Evolutionary conservation across 2,888 invertebrate genomes (phyloP).

Genomic region (Nymphalis polychloros): DNA sequence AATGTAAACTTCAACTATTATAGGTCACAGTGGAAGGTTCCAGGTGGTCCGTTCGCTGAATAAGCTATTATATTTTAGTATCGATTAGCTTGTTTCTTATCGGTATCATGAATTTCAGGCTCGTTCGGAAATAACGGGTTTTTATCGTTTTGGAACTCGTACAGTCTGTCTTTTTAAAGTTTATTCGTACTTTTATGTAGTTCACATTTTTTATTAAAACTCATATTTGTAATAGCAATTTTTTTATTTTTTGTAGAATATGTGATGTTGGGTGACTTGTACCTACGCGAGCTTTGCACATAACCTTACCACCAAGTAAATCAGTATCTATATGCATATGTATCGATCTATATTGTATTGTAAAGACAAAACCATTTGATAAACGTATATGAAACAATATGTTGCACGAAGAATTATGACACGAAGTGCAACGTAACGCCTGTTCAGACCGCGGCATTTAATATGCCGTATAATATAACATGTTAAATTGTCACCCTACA

Average conservation of each 20-base stretch:
- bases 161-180: slow-evolving; percentile 9
- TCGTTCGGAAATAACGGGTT: slow-evolving; percentile 32
- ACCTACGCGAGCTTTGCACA: too few species aligned
- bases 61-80: slow-evolving; percentile 35
- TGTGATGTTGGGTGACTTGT: too few species aligned
- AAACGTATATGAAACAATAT: not conserved
- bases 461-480: slow-evolving; percentile 61
- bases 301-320: too few species aligned
- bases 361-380: too few species aligned
- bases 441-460: slow-evolving; percentile 54
- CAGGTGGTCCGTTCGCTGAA: slow-evolving; percentile 24
- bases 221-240: too few species aligned
- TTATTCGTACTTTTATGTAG: slow-evolving; percentile 4
- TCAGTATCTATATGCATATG: too few species aligned
- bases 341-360: too few species aligned
- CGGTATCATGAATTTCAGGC: slow-evolving; percentile 33
- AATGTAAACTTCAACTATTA: slow-evolving; percentile 14
- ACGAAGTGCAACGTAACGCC: slow-evolving; percentile 45
- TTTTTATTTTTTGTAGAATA: too few species aligned
- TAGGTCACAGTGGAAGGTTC: slow-evolving; percentile 24
- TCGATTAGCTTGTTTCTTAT: slow-evolving; percentile 36
- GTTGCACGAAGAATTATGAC: slow-evolving; percentile 60
- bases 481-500: slow-evolving; percentile 56
- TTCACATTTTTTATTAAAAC: not conserved
- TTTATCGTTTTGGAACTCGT: slow-evolving; percentile 29